Evolutionary conservation across 2,888 invertebrate species (phyloP), one percentile per base, ranked within the genome.

Genomic region (Poecilobothrus nobilitatus): DNA sequence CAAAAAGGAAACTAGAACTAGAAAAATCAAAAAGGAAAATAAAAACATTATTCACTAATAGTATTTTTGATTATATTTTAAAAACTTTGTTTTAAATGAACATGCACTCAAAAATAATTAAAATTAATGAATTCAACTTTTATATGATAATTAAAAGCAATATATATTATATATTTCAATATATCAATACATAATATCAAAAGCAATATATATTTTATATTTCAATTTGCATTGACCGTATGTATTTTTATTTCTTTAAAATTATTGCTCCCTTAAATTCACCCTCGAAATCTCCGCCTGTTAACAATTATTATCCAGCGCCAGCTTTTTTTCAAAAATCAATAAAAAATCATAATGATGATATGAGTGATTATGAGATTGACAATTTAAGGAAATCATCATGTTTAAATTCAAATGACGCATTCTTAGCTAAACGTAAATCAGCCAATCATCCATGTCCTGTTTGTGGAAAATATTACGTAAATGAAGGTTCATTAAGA

Each of bases 361-460:
- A 53, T 53, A 53, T 53, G 53, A 53, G 53, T 18, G 53, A 53
- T 53, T 53, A 53, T 53, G 53, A 53, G 15, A 53, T 53, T 12
- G 53, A 53, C 15, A 53, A 18, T 53, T 18, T 53, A 18, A 12
- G 53, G 2, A 53, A 53, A 53, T 37, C 37, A 37, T 53, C 53
- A 37, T 65, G 65, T 37, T 37, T 65, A 65, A 65, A 37, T 80
- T 74, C 78, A 78, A 84, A 84, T 82, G 90, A 90, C 84, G 89
- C 89, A 85, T 92, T 91, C 87, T 87, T 92, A 89, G 94, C 94
- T 82, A 95, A 95, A 86, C 89, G 95, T 84, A 87, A 94, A 84
- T 93, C 94, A 76, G 94, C 95, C 76, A 95, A 95, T 83, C 95
- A 95, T 82, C 94, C 95, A 68, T 95, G 95, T 80, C 95, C 95